Percentiles rank a stretch among this genome's conserved stretches.
phyloP scores from a whole-genome alignment of 2,113 vertebrate species.

The Bombycilla garrulus region DNA sequence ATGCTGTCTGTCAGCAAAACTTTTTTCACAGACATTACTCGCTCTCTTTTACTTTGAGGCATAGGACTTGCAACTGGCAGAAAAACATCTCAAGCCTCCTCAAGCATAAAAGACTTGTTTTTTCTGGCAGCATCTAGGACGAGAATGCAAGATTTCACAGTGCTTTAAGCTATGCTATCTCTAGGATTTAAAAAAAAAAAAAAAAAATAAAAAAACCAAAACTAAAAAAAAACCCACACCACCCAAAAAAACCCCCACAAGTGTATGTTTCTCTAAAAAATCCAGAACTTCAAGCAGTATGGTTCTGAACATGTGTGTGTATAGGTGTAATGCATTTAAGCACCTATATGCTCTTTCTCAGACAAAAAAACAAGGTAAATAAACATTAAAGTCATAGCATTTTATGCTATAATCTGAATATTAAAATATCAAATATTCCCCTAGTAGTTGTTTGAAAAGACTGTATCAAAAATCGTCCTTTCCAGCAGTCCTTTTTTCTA shows the following conservation, averaged over 20 bases:
- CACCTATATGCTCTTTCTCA: not conserved
- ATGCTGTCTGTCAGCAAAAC: not conserved
- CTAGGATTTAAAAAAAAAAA: not conserved
- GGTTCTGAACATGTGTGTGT: not conserved
- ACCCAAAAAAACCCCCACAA: not conserved
- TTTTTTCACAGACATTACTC: constrained; percentile 32
- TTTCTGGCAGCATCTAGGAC: constrained; percentile 30
- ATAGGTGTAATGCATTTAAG: not conserved
- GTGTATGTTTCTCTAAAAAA: not conserved
- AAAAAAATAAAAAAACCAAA: not conserved
- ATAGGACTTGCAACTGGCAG: not conserved
- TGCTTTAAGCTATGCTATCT: constrained; percentile 36
- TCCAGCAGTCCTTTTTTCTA: not conserved
- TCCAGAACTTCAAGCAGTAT: not conserved
- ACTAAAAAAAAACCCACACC: not conserved
- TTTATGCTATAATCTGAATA: not conserved
- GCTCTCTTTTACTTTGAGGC: constrained; percentile 16
- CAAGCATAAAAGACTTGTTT: constrained; percentile 42
- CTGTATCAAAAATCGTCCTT: not conserved
- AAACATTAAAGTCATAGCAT: not conserved
- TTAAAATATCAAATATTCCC: not conserved
- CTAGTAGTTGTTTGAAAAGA: not conserved
- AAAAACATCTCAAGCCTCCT: constrained; percentile 32
- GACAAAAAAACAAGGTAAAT: not conserved
- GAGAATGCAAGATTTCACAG: constrained; percentile 15